Percentiles rank a stretch among this genome's conserved stretches.
Conservation (phyloP, 2,888 invertebrate species). For the Koerneria pararmatus region DNA sequence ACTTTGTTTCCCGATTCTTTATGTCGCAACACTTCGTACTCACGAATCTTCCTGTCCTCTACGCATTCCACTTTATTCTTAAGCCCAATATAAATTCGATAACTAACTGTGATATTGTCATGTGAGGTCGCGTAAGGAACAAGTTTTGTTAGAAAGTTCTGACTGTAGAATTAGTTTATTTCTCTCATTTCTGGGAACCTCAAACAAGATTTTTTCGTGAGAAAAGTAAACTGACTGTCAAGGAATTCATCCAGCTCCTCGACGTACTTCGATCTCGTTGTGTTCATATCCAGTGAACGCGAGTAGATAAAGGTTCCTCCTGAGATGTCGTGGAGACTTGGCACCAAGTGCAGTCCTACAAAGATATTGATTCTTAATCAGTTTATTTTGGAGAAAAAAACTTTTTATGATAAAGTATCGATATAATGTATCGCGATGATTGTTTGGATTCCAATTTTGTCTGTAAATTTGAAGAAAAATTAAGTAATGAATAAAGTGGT, state of each 20-base stretch:
- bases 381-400: not conserved
- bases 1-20: too few relatives aligned
- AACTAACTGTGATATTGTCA: too few relatives aligned
- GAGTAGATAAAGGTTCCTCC: constrained; percentile 13
- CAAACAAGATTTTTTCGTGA: not conserved
- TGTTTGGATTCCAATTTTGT: not conserved
- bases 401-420: not conserved
- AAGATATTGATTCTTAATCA: not conserved
- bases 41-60: too few relatives aligned
- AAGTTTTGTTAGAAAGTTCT: too few relatives aligned
- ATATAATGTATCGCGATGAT: not conserved
- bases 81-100: too few relatives aligned
- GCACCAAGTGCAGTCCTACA: constrained; percentile 19
- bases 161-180: too few relatives aligned
- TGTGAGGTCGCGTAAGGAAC: too few relatives aligned
- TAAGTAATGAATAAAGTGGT: too few relatives aligned
- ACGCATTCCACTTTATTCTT: too few relatives aligned
- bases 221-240: constrained; percentile 12
- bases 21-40: too few relatives aligned
- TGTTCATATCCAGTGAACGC: constrained; percentile 11
- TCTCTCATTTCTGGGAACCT: too few relatives aligned
- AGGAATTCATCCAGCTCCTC: constrained; percentile 17
- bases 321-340: constrained; percentile 9
- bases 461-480: not conserved
- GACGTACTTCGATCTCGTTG: constrained; percentile 12